phyloP scores from a whole-genome alignment of 2,888 invertebrate species.

The Cephus rjabovi region DNA sequence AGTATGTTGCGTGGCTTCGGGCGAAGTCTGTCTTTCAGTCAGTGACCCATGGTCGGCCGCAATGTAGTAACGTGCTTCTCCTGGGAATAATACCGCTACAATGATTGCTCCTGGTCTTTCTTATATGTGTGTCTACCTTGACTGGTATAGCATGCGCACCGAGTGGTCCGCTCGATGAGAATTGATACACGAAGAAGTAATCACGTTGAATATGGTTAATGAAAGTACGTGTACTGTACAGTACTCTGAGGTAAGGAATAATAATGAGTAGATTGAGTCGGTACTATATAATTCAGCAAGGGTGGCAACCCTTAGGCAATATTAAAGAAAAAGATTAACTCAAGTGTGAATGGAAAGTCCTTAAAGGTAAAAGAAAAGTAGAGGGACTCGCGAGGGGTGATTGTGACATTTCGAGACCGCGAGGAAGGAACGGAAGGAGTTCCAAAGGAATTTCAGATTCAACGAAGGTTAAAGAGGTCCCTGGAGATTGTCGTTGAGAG shows the following conservation, averaged over 20 bases:
- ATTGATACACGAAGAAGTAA: background rate
- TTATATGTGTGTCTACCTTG: background rate
- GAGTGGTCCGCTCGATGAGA: background rate
- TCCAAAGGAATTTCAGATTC: background rate
- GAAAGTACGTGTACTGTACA: background rate
- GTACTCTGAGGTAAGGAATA: background rate
- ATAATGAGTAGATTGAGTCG: background rate
- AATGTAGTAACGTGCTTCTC: slow-evolving; percentile 5
- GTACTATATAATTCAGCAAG: background rate
- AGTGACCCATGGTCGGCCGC: slow-evolving; percentile 26
- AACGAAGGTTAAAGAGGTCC: slow-evolving; percentile 23
- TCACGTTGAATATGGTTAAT: background rate
- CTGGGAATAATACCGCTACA: slow-evolving; percentile 9
- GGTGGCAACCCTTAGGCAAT: background rate
- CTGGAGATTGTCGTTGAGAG: slow-evolving; percentile 27
- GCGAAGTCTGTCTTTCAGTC: slow-evolving; percentile 40
- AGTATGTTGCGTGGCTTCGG: slow-evolving; percentile 39
- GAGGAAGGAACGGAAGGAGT: slow-evolving; percentile 3
- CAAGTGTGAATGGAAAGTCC: background rate
- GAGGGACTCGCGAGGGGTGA: slow-evolving; percentile 1
- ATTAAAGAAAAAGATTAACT: background rate
- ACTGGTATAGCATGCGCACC: background rate
- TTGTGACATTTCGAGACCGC: slow-evolving; percentile 5
- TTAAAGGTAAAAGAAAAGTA: background rate
- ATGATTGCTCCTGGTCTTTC: slow-evolving; percentile 7